Base-by-base conservation (phyloP, 2,113 vertebrate species). In the Coptodon rendalli region DNA sequence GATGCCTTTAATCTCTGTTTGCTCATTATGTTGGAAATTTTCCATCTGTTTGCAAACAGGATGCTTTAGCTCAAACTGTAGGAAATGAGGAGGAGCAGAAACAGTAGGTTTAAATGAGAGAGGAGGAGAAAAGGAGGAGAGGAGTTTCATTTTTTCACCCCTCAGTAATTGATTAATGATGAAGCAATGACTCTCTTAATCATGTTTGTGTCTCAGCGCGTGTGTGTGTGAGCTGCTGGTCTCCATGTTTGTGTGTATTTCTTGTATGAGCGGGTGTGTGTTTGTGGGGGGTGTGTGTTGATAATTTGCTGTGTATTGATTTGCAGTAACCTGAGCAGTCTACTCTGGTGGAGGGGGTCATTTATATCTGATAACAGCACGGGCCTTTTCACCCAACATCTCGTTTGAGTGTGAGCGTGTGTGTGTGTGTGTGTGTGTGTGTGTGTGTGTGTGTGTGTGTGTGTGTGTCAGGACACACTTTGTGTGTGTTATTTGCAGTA, bases 271-370 rank as follows among this genome's bases (percentile, higher is more conserved):
- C 48, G 63, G 52, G 40, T 85, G 54, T 82, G 48, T 29, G 83
- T 50, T 31, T 11, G 59, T 79, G 76, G 80, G n/a, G 53, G 82
- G 43, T 80, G 87, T 85, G 54, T 79, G 89, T 90, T 85, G 83
- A 92, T 91, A 93, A 93, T 95, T 93, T 95, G 94, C 88, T 86
- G 87, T 5, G 89, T 92, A 95, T 95, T 94, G 94, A 95, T 95
- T 89, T 83, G 89, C 89, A 92, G 94, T 95, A 94, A 95, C 94
- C 89, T 89, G 92, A 94, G 93, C 92, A 93, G 94, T 94, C 86
- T 76, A 87, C 90, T 91, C 87, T 91, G 86, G 82, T 90, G 89
- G 84, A 88, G 86, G 89, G 90, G 89, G 88, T 92, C 89, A 93
- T 93, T 95, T 92, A 89, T 91, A 93, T 93, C 92, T 92, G 92